Conservation (phyloP, 1,140 invertebrate genomes). For the Temnothorax curvispinosus region DNA sequence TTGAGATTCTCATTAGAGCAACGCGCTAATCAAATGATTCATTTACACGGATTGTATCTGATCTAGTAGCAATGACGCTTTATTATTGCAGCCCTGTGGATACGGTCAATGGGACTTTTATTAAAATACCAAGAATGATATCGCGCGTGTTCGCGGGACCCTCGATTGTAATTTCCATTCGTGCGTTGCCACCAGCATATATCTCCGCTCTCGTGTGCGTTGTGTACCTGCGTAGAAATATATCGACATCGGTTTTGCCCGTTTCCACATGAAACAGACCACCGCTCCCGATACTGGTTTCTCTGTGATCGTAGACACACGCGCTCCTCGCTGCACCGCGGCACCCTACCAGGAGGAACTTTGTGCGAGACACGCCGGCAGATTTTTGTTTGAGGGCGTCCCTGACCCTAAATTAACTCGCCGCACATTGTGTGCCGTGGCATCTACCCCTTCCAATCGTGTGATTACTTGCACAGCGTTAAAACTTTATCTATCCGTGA, state of each 20-base stretch:
- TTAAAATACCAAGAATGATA: conserved; percentile 71
- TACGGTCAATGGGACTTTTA: conserved; percentile 71
- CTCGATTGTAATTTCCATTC: neutral
- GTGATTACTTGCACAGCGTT: neutral
- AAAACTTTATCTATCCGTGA: conserved; percentile 5
- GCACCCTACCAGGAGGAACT: conserved; percentile 23
- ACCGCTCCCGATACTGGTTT: conserved; percentile 51
- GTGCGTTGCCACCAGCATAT: neutral
- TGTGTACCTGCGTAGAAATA: neutral
- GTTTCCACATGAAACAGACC: conserved; percentile 73
- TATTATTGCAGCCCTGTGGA: conserved; percentile 47
- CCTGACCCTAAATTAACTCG: conserved; percentile 48
- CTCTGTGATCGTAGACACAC: conserved; percentile 50
- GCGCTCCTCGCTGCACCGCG: neutral
- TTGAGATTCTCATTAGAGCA: conserved; percentile 43
- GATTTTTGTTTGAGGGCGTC: conserved; percentile 49
- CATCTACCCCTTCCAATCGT: neutral
- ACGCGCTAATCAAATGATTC: conserved; percentile 65
- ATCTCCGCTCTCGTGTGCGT: neutral
- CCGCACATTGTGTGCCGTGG: conserved; percentile 28
- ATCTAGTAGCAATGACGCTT: conserved; percentile 60
- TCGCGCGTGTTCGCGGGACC: neutral
- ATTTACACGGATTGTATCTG: conserved; percentile 65
- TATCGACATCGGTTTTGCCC: conserved; percentile 41
- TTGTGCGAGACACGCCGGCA: neutral